Conservation (phyloP, 1,140 invertebrate species). For the Sycobia sp. region DNA sequence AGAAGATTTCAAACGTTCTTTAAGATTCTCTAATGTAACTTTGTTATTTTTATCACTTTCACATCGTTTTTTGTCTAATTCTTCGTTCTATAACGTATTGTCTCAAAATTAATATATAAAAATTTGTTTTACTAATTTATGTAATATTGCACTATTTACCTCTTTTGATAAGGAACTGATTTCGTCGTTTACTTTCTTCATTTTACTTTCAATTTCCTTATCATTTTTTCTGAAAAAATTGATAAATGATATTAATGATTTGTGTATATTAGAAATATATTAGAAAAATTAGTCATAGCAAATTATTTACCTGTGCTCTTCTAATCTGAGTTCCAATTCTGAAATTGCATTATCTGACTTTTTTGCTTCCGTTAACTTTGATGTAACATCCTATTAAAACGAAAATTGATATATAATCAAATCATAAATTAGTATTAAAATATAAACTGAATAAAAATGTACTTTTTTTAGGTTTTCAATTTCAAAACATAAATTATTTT, state of each 20-base stretch:
- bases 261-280: neutral
- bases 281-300: too few relatives aligned
- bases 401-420: too few relatives aligned
- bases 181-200: constrained; percentile 10
- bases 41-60: constrained; percentile 10
- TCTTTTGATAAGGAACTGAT: constrained; percentile 8
- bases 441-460: constrained; percentile 5
- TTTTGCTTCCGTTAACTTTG: too few relatives aligned
- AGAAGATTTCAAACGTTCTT: constrained; percentile 7
- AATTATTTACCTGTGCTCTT: too few relatives aligned
- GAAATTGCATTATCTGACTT: too few relatives aligned
- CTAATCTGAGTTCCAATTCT: too few relatives aligned
- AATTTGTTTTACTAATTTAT: neutral
- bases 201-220: neutral
- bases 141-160: constrained; percentile 8
- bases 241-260: neutral
- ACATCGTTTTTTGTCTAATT: neutral
- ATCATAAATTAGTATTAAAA: too few relatives aligned
- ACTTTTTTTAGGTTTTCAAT: constrained; percentile 16
- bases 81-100: constrained; percentile 2
- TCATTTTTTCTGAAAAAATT: constrained; percentile 11
- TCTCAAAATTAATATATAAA: neutral
- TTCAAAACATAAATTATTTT: constrained; percentile 11
- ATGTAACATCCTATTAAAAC: too few relatives aligned
- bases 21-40: constrained; percentile 9